These are phyloP conservation scores for Characodon lateralis DNA, from an alignment of 2,797 vertebrate species.

Conservation along the genomic window DNA sequence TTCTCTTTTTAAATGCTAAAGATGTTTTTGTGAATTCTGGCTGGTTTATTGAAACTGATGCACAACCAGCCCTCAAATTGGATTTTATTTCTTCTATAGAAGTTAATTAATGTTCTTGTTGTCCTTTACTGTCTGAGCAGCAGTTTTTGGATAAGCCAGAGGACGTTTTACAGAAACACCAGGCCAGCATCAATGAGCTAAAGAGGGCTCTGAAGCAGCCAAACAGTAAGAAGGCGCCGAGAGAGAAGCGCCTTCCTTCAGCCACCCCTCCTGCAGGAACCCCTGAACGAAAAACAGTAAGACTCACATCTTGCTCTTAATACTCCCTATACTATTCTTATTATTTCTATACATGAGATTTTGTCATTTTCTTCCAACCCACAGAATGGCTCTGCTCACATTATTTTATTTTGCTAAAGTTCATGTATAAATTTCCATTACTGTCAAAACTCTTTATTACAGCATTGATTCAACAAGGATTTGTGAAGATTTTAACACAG, in stretches of 20 bases:
- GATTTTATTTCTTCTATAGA: neutral
- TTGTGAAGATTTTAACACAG: neutral
- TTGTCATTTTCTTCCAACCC: neutral
- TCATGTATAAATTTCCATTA: neutral
- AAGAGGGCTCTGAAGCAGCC: slow-evolving; percentile 95
- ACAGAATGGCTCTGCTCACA: neutral
- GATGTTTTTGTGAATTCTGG: neutral
- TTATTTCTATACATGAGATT: neutral
- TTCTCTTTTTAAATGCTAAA: slow-evolving; percentile 2
- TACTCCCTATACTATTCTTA: neutral
- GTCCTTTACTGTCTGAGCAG: slow-evolving; percentile 55
- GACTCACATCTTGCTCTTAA: slow-evolving; percentile 34
- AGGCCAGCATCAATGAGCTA: slow-evolving; percentile 99
- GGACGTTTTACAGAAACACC: slow-evolving; percentile 96
- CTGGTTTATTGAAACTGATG: neutral
- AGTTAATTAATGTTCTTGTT: slow-evolving; percentile 12
- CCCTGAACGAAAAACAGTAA: slow-evolving; percentile 87
- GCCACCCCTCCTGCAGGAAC: slow-evolving; percentile 87
- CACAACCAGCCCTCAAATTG: neutral
- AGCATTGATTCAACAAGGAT: no score
- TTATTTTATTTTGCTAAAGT: neutral
- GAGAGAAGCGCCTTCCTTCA: slow-evolving; percentile 90
- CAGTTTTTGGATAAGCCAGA: slow-evolving; percentile 98
- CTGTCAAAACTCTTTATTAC: neutral
- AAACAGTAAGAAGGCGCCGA: slow-evolving; percentile 94